phyloP scores from a whole-genome alignment of 37 sponge, comb jelly and placozoan genomes.

The Hexactinellida sp. region DNA sequence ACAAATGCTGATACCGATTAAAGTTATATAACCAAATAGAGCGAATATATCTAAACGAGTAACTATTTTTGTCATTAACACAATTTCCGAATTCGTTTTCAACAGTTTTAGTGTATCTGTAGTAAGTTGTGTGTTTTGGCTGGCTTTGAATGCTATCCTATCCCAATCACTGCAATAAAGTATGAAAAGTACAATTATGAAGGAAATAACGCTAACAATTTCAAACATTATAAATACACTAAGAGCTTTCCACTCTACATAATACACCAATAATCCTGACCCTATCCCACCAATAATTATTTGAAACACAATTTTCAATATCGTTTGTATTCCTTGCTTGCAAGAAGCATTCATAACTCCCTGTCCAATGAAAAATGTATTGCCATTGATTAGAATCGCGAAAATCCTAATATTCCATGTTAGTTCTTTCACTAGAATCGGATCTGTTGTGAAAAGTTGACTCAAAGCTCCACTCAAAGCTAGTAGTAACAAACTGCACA shows the following conservation, averaged over 20 bases:
- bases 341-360: not conserved
- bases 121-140: not conserved
- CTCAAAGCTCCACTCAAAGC: not conserved
- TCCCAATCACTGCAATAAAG: not conserved
- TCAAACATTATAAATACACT: not conserved
- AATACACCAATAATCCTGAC: not conserved
- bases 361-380: not conserved
- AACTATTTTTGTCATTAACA: not conserved
- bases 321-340: not conserved
- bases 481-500: not conserved
- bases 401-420: not conserved
- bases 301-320: not conserved
- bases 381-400: not conserved
- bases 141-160: not conserved
- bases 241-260: not conserved
- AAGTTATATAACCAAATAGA: not conserved
- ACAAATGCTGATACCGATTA: not conserved
- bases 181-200: not conserved
- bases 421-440: not conserved
- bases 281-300: not conserved
- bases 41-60: not conserved
- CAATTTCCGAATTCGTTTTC: not conserved
- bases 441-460: not conserved
- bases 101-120: not conserved
- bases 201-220: not conserved